Conservation (phyloP, 2,888 invertebrate species). For the Xanthia icteritia region DNA sequence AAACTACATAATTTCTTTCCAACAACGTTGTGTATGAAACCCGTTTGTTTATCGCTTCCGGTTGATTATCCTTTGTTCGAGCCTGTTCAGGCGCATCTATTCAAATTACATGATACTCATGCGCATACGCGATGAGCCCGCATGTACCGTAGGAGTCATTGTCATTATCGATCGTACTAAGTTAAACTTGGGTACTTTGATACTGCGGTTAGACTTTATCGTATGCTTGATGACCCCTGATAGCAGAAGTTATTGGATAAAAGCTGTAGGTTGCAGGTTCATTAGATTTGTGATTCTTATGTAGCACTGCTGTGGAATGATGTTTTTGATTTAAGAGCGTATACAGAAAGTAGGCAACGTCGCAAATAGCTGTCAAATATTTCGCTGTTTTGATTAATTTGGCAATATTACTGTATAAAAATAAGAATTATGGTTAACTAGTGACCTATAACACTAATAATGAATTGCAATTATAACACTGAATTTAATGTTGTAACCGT, state of each 20-base stretch:
- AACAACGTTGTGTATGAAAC: conserved; percentile 68
- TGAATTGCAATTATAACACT: too few species aligned
- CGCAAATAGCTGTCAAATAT: too few species aligned
- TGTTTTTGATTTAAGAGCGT: neutral
- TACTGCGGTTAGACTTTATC: conserved; percentile 32
- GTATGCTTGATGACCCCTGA: conserved; percentile 26
- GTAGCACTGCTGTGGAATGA: neutral
- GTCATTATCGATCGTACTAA: conserved; percentile 65
- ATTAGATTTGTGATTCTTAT: neutral
- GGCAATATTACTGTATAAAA: too few species aligned
- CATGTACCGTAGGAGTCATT: conserved; percentile 72
- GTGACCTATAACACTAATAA: too few species aligned
- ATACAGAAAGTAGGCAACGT: too few species aligned
- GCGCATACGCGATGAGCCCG: conserved; percentile 88
- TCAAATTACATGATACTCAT: conserved; percentile 85
- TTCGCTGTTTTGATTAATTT: too few species aligned
- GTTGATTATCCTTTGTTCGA: conserved; percentile 84
- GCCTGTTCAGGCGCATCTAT: conserved; percentile 84
- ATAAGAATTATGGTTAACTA: too few species aligned
- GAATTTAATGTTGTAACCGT: too few species aligned
- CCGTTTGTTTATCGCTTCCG: conserved; percentile 84
- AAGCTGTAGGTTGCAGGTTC: neutral
- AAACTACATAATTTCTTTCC: conserved; percentile 36
- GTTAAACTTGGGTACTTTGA: conserved; percentile 29
- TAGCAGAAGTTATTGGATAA: conserved; percentile 4